Evolutionary conservation across 2,888 invertebrate genomes (phyloP), one percentile per base, ranked within the genome.

Genomic region (Pyrochroa serraticornis): DNA sequence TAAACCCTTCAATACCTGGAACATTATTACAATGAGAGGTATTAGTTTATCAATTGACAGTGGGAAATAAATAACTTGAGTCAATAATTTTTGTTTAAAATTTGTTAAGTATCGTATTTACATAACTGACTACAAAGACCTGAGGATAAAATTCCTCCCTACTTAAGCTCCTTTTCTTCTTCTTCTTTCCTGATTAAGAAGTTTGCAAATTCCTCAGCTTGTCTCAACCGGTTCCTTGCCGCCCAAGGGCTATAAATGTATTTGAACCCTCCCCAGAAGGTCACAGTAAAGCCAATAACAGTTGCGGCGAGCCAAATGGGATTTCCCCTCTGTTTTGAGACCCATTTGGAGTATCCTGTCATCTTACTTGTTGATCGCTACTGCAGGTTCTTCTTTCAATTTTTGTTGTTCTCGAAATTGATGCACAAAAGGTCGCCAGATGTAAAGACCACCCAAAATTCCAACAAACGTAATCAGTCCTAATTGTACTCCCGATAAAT

Each of bases 61-160:
- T n/a, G n/a, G n/a, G n/a, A n/a, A n/a, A n/a, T 22, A 2, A 22
- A 22, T 22, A 22, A 22, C 22, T 22, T 22, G n/a, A n/a, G n/a
- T n/a, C n/a, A n/a, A n/a, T 22, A 33, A 5, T 2, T 55, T 41
- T 46, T 66, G 60, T 13, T 43, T 54, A 22, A 60, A 35, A 14
- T 65, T 12, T 55, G 63, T 64, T 53, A 52, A 35, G 42, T 63
- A 65, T 63, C 34, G 34, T 59, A 13, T 31, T 49, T 3, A 60
- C 63, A 46, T 60, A 62, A 36, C 47, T 13, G 53, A 67, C 22
- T 22, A 22, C 22, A 3, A 2, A 3, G 5, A 2, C 22, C 22
- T 22, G 2, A 22, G 22, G 22, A 2, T 22, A 3, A 5, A 22
- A 22, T 22, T 22, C 3, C 2, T 22, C 5, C 5, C 22, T 22